These are phyloP conservation scores for Eulemur macaco DNA, from an alignment of 2,113 vertebrate genomes.

Conservation along the genomic window DNA sequence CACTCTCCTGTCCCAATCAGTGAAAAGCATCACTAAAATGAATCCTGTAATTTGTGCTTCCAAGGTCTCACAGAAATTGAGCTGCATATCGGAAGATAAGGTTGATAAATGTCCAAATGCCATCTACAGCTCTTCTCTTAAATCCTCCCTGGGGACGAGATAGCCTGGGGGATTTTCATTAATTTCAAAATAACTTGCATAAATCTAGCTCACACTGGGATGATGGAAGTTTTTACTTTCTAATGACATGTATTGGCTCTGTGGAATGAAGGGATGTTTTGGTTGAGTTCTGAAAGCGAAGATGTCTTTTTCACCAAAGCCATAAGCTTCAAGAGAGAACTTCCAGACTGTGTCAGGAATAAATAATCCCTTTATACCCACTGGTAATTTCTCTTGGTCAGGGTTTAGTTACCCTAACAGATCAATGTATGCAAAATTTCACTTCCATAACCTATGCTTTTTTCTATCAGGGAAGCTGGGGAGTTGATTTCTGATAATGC, in stretches of 20 bases:
- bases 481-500: not conserved
- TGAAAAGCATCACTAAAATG: not conserved
- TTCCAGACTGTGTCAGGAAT: not conserved
- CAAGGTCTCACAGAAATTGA: not conserved
- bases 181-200: conserved; percentile 12
- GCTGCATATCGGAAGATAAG: not conserved
- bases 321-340: not conserved
- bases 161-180: not conserved
- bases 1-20: not conserved
- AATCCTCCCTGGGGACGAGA: not conserved
- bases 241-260: not conserved
- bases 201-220: not conserved
- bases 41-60: not conserved
- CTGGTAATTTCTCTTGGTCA: not conserved
- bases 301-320: not conserved
- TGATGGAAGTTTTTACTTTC: not conserved
- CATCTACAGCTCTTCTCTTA: not conserved
- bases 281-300: not conserved
- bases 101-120: not conserved
- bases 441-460: not conserved
- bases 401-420: not conserved
- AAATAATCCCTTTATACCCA: not conserved
- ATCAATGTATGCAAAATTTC: not conserved
- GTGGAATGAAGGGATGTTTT: not conserved
- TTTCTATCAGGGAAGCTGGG: not conserved